phyloP scores from a whole-genome alignment of 2,888 invertebrate genomes.

The Pinctada fucata region DNA sequence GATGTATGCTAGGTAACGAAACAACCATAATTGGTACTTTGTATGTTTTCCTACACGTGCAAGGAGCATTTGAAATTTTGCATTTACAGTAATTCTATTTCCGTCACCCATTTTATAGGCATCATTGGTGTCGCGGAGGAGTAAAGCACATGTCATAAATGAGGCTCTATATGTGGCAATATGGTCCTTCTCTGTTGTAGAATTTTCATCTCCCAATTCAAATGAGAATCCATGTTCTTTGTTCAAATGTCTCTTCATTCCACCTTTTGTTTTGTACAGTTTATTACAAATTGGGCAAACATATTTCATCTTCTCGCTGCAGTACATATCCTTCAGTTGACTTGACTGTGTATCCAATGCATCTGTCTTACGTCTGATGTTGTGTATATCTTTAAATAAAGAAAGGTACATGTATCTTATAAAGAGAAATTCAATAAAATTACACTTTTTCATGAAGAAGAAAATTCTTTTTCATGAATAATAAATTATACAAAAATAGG shows the following conservation, averaged over 20 bases:
- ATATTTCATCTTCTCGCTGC: slow-evolving; percentile 5
- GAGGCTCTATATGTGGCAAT: slow-evolving; percentile 22
- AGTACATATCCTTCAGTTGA: slow-evolving; percentile 1
- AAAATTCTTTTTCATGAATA: too few relatives aligned
- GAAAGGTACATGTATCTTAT: too few relatives aligned
- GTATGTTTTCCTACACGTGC: slow-evolving; percentile 23
- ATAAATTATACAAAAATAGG: too few relatives aligned
- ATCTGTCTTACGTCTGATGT: too few relatives aligned
- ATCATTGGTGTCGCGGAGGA: slow-evolving; percentile 35
- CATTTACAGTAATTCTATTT: slow-evolving; percentile 19
- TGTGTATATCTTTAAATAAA: too few relatives aligned
- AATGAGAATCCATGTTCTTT: slow-evolving; percentile 5
- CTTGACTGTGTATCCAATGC: slow-evolving; percentile 11
- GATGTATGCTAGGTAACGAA: slow-evolving; percentile 25
- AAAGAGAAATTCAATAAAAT: too few relatives aligned
- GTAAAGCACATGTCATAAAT: slow-evolving; percentile 31
- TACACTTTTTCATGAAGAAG: too few relatives aligned
- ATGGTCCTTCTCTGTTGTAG: not conserved
- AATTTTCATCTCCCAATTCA: not conserved
- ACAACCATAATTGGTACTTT: slow-evolving; percentile 30
- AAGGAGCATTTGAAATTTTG: slow-evolving; percentile 38
- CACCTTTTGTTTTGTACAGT: slow-evolving; percentile 24
- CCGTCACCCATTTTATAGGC: slow-evolving; percentile 37
- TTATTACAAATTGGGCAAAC: slow-evolving; percentile 2
- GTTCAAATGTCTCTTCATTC: slow-evolving; percentile 18